Percentiles rank a stretch among this genome's conserved stretches.
phyloP scores from a whole-genome alignment of 2,888 invertebrate genomes.

The Drosophila suboccidentalis region DNA sequence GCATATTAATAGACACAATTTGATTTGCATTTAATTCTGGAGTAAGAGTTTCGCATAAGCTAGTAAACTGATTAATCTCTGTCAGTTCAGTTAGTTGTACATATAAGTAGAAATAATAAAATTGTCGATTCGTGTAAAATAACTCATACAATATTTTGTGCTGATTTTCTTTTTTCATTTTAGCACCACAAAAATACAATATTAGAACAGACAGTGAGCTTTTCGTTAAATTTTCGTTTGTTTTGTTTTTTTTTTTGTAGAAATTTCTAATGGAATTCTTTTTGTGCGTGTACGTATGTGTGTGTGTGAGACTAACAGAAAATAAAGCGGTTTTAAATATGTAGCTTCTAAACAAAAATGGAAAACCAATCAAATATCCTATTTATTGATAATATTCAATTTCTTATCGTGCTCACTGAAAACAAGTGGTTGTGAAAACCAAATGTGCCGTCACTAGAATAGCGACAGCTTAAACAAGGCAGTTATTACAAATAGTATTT shows the following conservation, averaged over 20 bases:
- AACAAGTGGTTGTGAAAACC: slow-evolving; percentile 59
- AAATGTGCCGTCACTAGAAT: slow-evolving; percentile 25
- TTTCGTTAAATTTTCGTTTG: slow-evolving; percentile 38
- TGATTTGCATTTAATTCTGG: slow-evolving; percentile 17
- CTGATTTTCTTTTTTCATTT: slow-evolving; percentile 24
- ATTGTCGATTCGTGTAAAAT: slow-evolving; percentile 34
- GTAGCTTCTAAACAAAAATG: slow-evolving; percentile 18
- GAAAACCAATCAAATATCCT: slow-evolving; percentile 38
- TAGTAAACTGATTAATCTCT: slow-evolving; percentile 43
- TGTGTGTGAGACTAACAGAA: slow-evolving; percentile 28
- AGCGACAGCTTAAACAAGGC: slow-evolving; percentile 70
- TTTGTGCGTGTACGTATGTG: slow-evolving; percentile 48
- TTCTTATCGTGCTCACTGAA: slow-evolving; percentile 61
- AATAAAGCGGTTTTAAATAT: slow-evolving; percentile 20
- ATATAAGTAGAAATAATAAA: slow-evolving; percentile 47
- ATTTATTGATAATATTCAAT: slow-evolving; percentile 41
- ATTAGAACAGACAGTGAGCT: slow-evolving; percentile 57
- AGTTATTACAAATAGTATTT: slow-evolving; percentile 78
- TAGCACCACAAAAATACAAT: slow-evolving; percentile 67
- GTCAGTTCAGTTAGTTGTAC: slow-evolving; percentile 44
- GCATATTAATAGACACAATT: slow-evolving; percentile 35
- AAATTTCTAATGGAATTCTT: slow-evolving; percentile 76
- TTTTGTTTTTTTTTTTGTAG: slow-evolving; percentile 43
- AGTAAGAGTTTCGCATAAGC: slow-evolving; percentile 47
- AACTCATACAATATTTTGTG: slow-evolving; percentile 54